Evolutionary conservation across 2,888 invertebrate genomes (phyloP).

Genomic region (Luffia ferchaultella): DNA sequence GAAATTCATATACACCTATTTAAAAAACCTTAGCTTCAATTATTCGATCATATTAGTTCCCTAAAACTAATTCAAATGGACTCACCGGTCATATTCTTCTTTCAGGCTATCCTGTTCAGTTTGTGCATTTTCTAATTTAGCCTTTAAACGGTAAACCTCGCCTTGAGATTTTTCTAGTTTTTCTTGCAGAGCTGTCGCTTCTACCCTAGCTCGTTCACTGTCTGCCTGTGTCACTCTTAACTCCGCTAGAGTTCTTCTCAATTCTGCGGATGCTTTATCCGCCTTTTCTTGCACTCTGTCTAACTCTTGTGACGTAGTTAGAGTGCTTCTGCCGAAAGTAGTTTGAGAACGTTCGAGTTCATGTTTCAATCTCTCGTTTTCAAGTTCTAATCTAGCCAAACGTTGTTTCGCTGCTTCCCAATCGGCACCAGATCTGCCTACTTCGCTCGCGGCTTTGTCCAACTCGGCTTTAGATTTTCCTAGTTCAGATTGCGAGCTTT

Average conservation of each 20-base stretch:
- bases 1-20: too few species aligned
- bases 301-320: conserved; percentile 83
- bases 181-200: conserved; percentile 87
- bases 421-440: conserved; percentile 87
- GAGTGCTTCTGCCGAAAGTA: conserved; percentile 82
- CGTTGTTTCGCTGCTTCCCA: conserved; percentile 88
- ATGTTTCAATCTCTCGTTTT: conserved; percentile 88
- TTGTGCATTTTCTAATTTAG: conserved; percentile 93
- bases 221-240: conserved; percentile 91
- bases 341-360: conserved; percentile 86
- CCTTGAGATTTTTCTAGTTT: conserved; percentile 95
- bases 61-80: too few species aligned
- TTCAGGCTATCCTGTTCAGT: conserved; percentile 92
- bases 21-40: too few species aligned
- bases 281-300: conserved; percentile 85
- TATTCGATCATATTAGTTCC: too few species aligned
- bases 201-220: conserved; percentile 84
- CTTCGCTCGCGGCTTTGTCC: conserved; percentile 90
- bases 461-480: conserved; percentile 94
- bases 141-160: conserved; percentile 92
- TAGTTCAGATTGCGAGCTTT: conserved; percentile 91
- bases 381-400: conserved; percentile 84
- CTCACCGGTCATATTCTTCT: conserved; percentile 85
- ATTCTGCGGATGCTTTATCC: conserved; percentile 82
- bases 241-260: conserved; percentile 89